Percentiles rank a stretch among this genome's conserved stretches.
Conservation (phyloP, 2,113 vertebrate species). For the Cariama cristata region DNA sequence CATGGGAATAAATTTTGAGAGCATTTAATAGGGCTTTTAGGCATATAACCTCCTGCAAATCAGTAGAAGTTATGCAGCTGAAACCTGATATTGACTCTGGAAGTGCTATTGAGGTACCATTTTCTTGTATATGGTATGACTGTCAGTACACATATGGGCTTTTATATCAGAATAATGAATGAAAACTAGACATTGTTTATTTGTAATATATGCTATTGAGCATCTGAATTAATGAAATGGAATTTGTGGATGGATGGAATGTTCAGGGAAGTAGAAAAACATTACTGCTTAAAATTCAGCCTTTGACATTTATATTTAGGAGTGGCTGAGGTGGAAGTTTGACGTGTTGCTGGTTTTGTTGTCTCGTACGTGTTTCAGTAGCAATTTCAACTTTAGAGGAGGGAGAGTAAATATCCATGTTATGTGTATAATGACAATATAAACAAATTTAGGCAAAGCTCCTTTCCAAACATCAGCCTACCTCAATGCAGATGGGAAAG, state of each 20-base stretch:
- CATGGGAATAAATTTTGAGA: neutral
- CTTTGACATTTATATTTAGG: neutral
- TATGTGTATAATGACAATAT: neutral
- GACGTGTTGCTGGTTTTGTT: neutral
- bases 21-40: neutral
- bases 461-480: neutral
- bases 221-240: neutral
- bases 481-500: neutral
- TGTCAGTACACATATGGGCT: neutral
- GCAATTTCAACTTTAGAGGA: neutral
- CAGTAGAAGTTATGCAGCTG: neutral
- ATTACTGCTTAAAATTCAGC: neutral
- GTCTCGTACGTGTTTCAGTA: neutral
- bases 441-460: neutral
- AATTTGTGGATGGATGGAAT: neutral
- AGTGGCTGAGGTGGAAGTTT: neutral
- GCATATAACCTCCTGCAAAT: neutral
- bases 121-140: neutral
- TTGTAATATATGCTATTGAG: neutral
- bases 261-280: neutral
- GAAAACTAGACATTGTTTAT: neutral
- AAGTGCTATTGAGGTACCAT: neutral
- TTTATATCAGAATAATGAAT: constrained; percentile 20
- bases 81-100: neutral
- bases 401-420: neutral